Evolutionary conservation across 2,797 vertebrate species (phyloP), one percentile per base, ranked within the genome.

Genomic region (Tinamus major): DNA sequence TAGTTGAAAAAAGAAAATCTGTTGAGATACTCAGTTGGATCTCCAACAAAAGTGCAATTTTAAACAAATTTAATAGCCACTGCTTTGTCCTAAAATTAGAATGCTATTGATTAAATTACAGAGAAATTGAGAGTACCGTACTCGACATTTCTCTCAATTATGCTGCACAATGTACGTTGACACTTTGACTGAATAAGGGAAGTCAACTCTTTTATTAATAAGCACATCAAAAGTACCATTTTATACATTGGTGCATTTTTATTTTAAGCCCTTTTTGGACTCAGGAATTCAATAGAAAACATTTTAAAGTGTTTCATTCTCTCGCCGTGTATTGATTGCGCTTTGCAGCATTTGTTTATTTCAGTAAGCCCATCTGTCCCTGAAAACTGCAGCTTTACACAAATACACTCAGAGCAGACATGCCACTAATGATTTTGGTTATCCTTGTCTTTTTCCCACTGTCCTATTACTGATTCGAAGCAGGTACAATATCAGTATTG

Each of bases 391-490:
- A 94, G 51, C 89, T 96, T 84, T 95, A 76, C 90, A 70, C 87
- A 79, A 89, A 12, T 87, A 64, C 70, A 94, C 14, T 61, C 80
- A 84, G 64, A 96, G 69, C 77, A 94, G 83, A 78, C 76, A 92
- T 81, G 69, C 63, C 69, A 89, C 82, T 96, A 96, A 96, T 94
- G 74, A 83, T 95, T 95, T 96, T 62, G 95, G 87, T 93, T 95
- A 89, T 78, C 76, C 62, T 85, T 75, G 16, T 84, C 87, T 87
- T 93, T 91, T 77, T 0, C 11, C 59, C 9, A 39, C 1, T 42
- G 61, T 96, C 79, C 70, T 93, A 2, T 93, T 96, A 89, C 70
- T 95, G 91, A 97, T 97, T 97, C 93, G 93, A 90, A 96, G 88
- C 92, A 97, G 91, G 89, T 97, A 95, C 72, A 86, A 58, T 93